Conservation (phyloP, 2,113 vertebrate genomes). For the Oriolus oriolus region DNA sequence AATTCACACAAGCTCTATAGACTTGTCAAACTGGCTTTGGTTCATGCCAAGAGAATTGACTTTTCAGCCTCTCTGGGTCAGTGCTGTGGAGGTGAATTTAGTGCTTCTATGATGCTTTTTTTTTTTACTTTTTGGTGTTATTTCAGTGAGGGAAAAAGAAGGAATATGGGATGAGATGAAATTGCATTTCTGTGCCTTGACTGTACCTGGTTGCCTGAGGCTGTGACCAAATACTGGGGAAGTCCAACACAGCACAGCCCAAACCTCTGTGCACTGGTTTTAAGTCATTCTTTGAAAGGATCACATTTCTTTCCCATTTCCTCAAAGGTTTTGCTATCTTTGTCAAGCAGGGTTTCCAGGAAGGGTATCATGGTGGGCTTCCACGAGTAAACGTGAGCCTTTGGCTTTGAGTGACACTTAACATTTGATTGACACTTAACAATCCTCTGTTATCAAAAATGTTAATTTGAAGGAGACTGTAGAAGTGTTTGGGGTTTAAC, state of each 20-base stretch:
- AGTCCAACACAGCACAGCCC: background rate
- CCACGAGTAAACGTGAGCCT: background rate
- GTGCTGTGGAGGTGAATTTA: background rate
- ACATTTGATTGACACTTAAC: background rate
- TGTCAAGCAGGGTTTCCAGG: slow-evolving; percentile 6
- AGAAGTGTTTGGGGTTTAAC: background rate
- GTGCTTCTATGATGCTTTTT: background rate
- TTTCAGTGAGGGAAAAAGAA: background rate
- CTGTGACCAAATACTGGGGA: background rate
- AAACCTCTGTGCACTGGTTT: background rate
- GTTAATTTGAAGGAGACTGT: background rate
- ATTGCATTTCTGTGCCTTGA: background rate
- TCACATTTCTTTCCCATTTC: background rate
- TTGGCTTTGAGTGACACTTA: slow-evolving; percentile 1
- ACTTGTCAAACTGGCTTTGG: slow-evolving; percentile 14
- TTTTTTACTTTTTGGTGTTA: background rate
- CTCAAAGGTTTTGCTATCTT: background rate
- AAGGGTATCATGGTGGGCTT: background rate
- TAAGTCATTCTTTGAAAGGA: background rate
- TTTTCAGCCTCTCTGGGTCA: background rate
- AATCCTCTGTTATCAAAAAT: background rate
- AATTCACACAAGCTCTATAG: background rate
- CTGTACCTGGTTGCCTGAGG: background rate
- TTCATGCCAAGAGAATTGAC: background rate
- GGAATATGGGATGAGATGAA: background rate